Percentiles rank a stretch among this genome's conserved stretches.
These are phyloP conservation scores for Callyntrura guangdongensis DNA, from an alignment of 2,888 invertebrate genomes.

Conservation along the genomic window DNA sequence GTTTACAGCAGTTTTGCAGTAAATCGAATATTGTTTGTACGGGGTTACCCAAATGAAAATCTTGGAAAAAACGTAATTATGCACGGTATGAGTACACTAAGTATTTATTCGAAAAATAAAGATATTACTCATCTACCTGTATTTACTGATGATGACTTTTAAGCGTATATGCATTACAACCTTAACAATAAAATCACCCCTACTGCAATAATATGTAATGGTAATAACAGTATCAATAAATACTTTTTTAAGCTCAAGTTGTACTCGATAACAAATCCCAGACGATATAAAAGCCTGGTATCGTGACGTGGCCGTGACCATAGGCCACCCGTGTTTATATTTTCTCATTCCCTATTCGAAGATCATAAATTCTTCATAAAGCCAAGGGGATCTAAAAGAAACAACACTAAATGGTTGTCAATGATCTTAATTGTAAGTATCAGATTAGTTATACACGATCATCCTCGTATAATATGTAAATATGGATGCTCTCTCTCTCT, in stretches of 20 bases:
- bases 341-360: neutral
- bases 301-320: too few relatives aligned
- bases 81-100: conserved; percentile 5
- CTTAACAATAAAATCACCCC: conserved; percentile 29
- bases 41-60: neutral
- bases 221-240: conserved; percentile 63
- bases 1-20: conserved; percentile 3
- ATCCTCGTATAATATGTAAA: neutral
- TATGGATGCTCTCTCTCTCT: conserved; percentile 20
- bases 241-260: too few relatives aligned
- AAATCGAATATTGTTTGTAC: conserved; percentile 12
- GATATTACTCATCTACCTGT: neutral
- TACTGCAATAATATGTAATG: neutral
- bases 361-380: conserved; percentile 48
- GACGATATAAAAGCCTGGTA: neutral
- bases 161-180: neutral
- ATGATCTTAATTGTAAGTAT: conserved; percentile 45
- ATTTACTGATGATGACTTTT: neutral
- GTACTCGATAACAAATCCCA: conserved; percentile 3
- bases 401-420: conserved; percentile 43
- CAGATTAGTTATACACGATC: conserved; percentile 10
- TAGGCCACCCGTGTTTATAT: too few relatives aligned
- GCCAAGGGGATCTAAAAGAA: conserved; percentile 44
- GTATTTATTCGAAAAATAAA: neutral
- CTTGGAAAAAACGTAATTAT: conserved; percentile 14